Conservation (phyloP, 2,888 invertebrate genomes). For the Glyphotaelius pellucidus region DNA sequence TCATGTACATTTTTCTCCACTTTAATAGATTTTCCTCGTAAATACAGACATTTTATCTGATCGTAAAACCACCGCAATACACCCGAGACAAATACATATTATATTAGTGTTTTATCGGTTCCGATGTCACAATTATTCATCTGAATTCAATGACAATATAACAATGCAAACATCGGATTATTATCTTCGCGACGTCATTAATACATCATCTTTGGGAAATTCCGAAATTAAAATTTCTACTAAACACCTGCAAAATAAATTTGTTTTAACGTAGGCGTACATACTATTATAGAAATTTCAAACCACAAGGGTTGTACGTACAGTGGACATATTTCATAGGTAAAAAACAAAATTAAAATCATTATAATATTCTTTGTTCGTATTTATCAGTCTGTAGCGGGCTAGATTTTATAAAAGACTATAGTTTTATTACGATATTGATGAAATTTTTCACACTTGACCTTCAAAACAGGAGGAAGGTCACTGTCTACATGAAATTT, state of each 20-base stretch:
- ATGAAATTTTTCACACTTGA: too few relatives aligned
- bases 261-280: not conserved
- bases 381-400: too few relatives aligned
- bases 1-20: not conserved
- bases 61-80: not conserved
- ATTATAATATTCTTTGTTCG: too few relatives aligned
- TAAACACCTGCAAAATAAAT: not conserved
- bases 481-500: too few relatives aligned
- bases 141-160: not conserved
- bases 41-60: not conserved
- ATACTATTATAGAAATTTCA: too few relatives aligned
- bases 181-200: not conserved
- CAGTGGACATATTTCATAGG: too few relatives aligned
- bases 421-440: too few relatives aligned
- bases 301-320: too few relatives aligned
- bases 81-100: not conserved
- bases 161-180: not conserved
- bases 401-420: too few relatives aligned
- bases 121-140: not conserved
- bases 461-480: too few relatives aligned
- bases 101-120: not conserved
- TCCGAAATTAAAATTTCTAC: not conserved
- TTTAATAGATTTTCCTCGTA: not conserved
- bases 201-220: not conserved
- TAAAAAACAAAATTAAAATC: too few relatives aligned